Base-by-base conservation (phyloP, 2,888 invertebrate genomes). In the Epistrophe eligans region DNA sequence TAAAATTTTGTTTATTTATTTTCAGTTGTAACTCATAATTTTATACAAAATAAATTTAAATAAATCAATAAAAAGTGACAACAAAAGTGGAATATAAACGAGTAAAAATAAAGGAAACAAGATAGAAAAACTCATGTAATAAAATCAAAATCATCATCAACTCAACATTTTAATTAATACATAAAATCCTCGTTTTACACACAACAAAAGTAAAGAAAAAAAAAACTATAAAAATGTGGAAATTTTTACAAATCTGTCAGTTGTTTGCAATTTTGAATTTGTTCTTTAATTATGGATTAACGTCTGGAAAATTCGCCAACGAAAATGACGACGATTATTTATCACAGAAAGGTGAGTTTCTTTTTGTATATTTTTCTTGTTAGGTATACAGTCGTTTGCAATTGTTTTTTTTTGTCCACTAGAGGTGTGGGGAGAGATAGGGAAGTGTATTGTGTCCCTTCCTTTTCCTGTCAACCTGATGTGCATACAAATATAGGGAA, bases 281-380 rank as follows among this genome's bases (percentile, higher is more conserved):
- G 43, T 64, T 88, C 35, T 84, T 84, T 57, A 79, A 73, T 70
- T 88, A 70, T 80, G 88, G 84, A 88, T 77, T 88, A 77, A 84
- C 88, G 38, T 77, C 76, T 64, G 88, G 84, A 77, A 88, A 88
- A 80, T 88, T 88, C 43, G 76, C 91, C 8, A 91, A 88, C 89
- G 92, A 92, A 79, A 92, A 90, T 76, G 92, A 92, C 70, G 92
- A 92, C 66, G 91, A 91, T 88, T 92, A 91, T 89, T 81, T 92
- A 71, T 90, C 91, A 66, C 92, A 91, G 82, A 90, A 91, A 90
- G 92, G 92, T 92, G 87, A 77, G 89, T 89, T 35, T 35, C 48
- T 35, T 28, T 58, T 43, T 19, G 7, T 35, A 0, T 35, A 6
- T 35, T 35, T 35, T 35, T 35, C 6, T 32, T 32, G 4, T 32